Conservation (phyloP, 2,888 invertebrate species). For the Callyntrura sp. region DNA sequence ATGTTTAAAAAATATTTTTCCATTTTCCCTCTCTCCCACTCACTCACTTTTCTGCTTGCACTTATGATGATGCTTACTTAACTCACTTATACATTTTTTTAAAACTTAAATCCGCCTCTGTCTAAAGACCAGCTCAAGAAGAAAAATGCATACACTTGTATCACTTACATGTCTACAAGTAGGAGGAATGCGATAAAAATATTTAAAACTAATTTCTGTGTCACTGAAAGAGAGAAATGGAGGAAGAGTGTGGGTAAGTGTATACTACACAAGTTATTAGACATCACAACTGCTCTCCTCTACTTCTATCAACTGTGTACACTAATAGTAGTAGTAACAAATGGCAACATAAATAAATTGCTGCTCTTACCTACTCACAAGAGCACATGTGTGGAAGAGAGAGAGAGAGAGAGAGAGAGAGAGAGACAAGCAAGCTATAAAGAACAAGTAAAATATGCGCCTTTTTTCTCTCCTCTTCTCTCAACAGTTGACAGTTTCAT, state of each 20-base stretch:
- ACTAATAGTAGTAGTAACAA: constrained; percentile 23
- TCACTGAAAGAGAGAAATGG: constrained; percentile 2
- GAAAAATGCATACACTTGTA: constrained; percentile 22
- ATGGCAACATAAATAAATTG: constrained; percentile 20
- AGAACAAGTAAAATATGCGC: not conserved
- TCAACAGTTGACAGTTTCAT: not conserved
- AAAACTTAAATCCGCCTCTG: not conserved
- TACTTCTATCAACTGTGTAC: not conserved
- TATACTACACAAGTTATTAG: not conserved
- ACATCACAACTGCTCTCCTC: too few species aligned
- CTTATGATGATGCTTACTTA: not conserved
- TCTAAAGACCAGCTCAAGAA: not conserved
- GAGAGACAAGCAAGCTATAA: too few species aligned
- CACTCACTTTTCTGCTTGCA: not conserved
- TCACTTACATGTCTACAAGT: not conserved
- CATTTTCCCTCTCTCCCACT: constrained; percentile 3
- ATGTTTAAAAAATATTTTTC: constrained; percentile 56
- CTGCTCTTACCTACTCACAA: not conserved
- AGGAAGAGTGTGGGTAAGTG: not conserved
- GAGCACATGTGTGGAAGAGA: constrained; percentile 1
- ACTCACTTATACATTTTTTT: too few species aligned
- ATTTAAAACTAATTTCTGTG: constrained; percentile 50
- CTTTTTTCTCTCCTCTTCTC: not conserved
- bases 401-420: too few species aligned
- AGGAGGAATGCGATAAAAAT: constrained; percentile 24